A percentile compares a stretch with the other conserved stretches of the same genome.
Evolutionary conservation across 2,797 vertebrate genomes (phyloP).

Genomic region (Pseudopleuronectes americanus): DNA sequence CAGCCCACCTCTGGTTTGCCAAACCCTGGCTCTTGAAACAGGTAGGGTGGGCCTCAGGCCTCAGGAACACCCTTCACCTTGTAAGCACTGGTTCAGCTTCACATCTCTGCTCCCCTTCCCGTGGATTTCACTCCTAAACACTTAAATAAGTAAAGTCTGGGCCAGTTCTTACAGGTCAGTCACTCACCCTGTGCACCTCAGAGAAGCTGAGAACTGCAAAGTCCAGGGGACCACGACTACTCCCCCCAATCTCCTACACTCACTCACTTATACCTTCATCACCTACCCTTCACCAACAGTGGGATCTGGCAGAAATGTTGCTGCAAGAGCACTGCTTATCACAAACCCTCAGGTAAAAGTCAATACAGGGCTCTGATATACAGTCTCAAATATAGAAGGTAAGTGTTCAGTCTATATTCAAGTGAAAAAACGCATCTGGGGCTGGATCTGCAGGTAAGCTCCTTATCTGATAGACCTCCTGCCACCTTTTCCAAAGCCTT

Average conservation of each 20-base stretch:
- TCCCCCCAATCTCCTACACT: slow-evolving; percentile 70
- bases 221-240: slow-evolving; percentile 57
- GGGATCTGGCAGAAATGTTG: slow-evolving; percentile 77
- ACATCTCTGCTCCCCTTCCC: slow-evolving; percentile 56
- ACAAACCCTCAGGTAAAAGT: slow-evolving; percentile 80
- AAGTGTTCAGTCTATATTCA: slow-evolving; percentile 73
- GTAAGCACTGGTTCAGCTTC: slow-evolving; percentile 72
- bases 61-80: slow-evolving; percentile 50
- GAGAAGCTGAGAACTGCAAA: slow-evolving; percentile 60
- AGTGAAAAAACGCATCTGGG: slow-evolving; percentile 40
- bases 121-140: slow-evolving; percentile 66
- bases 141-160: slow-evolving; percentile 66
- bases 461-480: slow-evolving; percentile 68
- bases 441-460: slow-evolving; percentile 72
- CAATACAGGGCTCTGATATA: slow-evolving; percentile 51
- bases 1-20: slow-evolving; percentile 91
- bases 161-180: slow-evolving; percentile 69
- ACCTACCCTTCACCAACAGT: slow-evolving; percentile 79
- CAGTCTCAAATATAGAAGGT: slow-evolving; percentile 70
- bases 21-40: slow-evolving; percentile 93
- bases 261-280: slow-evolving; percentile 80
- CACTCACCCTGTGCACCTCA: slow-evolving; percentile 46
- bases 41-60: slow-evolving; percentile 85
- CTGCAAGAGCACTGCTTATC: slow-evolving; percentile 80
- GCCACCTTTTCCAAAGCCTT: slow-evolving; percentile 67